These are phyloP conservation scores for Corynorhinus townsendii DNA, from an alignment of 2,113 vertebrate species.

Conservation along the genomic window DNA sequence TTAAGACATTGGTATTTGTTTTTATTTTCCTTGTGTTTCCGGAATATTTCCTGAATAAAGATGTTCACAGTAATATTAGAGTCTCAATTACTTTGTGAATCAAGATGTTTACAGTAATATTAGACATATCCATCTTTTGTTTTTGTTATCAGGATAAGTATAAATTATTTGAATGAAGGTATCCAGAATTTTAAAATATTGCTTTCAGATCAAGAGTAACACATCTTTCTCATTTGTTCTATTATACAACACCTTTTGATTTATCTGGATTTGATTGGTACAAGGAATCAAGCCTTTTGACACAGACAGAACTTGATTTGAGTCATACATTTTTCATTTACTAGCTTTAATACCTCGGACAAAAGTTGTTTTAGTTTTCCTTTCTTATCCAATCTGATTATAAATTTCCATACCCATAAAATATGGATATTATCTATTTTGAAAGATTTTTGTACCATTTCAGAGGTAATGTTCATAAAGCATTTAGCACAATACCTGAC, in stretches of 20 bases:
- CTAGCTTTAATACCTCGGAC: background rate
- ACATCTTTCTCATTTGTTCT: background rate
- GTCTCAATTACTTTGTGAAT: background rate
- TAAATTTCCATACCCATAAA: background rate
- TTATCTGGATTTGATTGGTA: background rate
- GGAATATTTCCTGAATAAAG: slow-evolving; percentile 4
- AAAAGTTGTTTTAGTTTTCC: background rate
- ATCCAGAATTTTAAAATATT: background rate
- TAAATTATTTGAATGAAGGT: slow-evolving; percentile 13
- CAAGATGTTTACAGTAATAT: background rate
- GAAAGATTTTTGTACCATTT: background rate
- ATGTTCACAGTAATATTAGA: background rate
- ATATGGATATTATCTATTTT: background rate
- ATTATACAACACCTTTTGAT: background rate
- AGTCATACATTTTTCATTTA: background rate
- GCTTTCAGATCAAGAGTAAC: background rate
- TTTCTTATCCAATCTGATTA: slow-evolving; percentile 6
- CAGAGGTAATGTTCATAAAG: background rate
- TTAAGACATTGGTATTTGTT: background rate
- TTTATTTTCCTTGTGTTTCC: slow-evolving; percentile 3
- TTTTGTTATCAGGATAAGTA: slow-evolving; percentile 8
- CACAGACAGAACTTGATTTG: background rate
- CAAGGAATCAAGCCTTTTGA: background rate
- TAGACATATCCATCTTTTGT: slow-evolving; percentile 6
- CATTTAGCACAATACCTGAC: background rate